Evolutionary conservation across 2,888 invertebrate species (phyloP), one percentile per base, ranked within the genome.

Genomic region (Brenthis ino): DNA sequence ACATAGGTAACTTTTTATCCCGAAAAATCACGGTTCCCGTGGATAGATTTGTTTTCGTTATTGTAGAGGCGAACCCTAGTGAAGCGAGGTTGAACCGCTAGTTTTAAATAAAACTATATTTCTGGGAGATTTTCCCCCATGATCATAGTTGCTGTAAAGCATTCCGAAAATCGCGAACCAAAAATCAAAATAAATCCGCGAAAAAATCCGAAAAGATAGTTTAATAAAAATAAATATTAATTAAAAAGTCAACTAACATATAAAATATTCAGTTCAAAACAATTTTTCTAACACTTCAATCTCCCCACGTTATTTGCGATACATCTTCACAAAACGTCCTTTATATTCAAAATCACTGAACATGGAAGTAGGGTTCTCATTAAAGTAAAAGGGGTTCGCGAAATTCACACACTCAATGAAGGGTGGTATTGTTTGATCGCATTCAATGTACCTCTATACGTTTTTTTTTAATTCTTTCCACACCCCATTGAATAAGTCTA

Each of bases 361-460:
- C 72, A 69, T 43, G 68, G 67, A 72, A 72, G 70, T 70, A 67
- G 70, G 72, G 57, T 67, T 56, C 71, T 69, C 71, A 72, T 71
- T 72, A 71, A 71, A 57, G 72, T 72, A 71, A 69, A 72, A 72
- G 71, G 72, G 71, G 72, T 69, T 69, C 68, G 61, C 50, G 51
- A 72, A 70, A 67, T 72, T 72, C 71, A 71, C 72, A 68, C 70
- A 71, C 71, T 72, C 53, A 60, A 53, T 67, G 64, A 64, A 64
- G 69, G 66, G 63, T 57, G 66, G 55, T 55, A 72, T 72, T 72
- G 72, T 72, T 64, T 61, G 71, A 68, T 67, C 43, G 37, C 56
- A 67, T 72, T 72, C 72, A 72, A 60, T 72, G 67, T 68, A 68
- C 68, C 68, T 57, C 65, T 72, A 57, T 48, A 66, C 65, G 57